Percentiles rank a stretch among this genome's conserved stretches.
Evolutionary conservation across 2,888 invertebrate species (phyloP).

Genomic region (Ochlodes sylvanus): DNA sequence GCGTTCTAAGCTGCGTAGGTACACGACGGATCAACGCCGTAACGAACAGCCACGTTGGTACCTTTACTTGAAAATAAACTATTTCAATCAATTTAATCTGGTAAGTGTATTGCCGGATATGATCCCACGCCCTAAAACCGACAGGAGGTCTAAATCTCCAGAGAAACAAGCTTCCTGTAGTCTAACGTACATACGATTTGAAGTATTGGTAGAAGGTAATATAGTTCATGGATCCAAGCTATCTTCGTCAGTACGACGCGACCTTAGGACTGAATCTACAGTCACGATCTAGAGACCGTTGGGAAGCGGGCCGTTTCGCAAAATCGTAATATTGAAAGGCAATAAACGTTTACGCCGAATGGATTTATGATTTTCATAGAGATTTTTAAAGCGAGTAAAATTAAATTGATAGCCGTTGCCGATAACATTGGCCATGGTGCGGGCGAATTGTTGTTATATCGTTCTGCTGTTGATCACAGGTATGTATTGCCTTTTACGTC

Average conservation of each 20-base stretch:
- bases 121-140: no score
- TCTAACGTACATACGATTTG: no score
- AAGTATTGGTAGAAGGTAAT: no score
- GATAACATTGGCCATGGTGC: slow-evolving; percentile 34
- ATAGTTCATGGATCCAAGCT: neutral
- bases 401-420: slow-evolving; percentile 38
- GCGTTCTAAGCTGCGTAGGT: no score
- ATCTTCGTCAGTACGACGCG: neutral
- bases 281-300: slow-evolving; percentile 42
- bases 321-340: slow-evolving; percentile 50
- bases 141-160: no score
- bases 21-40: no score
- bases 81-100: no score
- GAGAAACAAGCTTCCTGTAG: no score
- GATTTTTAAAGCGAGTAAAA: slow-evolving; percentile 46
- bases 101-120: no score
- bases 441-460: slow-evolving; percentile 5
- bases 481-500: slow-evolving; percentile 1
- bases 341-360: slow-evolving; percentile 50
- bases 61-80: no score
- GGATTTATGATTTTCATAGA: slow-evolving; percentile 52
- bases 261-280: slow-evolving; percentile 35
- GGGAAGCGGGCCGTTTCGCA: slow-evolving; percentile 47
- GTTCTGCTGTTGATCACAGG: slow-evolving; percentile 22
- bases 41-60: no score